These are phyloP conservation scores for Drosophila carrolli DNA, from an alignment of 1,140 invertebrate genomes.

Conservation along the genomic window DNA sequence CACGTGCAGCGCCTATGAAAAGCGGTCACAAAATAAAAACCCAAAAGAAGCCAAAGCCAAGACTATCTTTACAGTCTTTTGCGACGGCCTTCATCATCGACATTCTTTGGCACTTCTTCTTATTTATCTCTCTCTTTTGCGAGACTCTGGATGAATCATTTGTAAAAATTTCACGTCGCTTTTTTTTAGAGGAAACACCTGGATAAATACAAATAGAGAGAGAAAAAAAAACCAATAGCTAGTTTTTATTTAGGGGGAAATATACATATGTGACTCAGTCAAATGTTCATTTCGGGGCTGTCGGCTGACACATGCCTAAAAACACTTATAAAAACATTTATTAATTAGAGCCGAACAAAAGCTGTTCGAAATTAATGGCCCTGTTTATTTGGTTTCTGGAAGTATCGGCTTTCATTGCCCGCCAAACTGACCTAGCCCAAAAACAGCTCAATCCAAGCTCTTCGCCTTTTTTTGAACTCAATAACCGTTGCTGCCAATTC, in stretches of 20 bases:
- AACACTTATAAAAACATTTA: not conserved
- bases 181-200: conserved; percentile 70
- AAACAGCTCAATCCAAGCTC: conserved; percentile 12
- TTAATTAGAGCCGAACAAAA: conserved; percentile 22
- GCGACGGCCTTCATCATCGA: conserved; percentile 70
- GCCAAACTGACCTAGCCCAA: conserved; percentile 37
- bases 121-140: conserved; percentile 20
- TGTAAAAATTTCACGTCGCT: conserved; percentile 45
- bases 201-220: conserved; percentile 59
- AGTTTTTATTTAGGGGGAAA: conserved; percentile 26
- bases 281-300: conserved; percentile 5
- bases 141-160: conserved; percentile 53
- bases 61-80: conserved; percentile 44
- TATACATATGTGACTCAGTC: conserved; percentile 47
- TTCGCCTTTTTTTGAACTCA: conserved; percentile 32
- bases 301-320: conserved; percentile 12
- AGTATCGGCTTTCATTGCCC: conserved; percentile 31
- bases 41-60: conserved; percentile 9
- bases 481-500: conserved; percentile 24
- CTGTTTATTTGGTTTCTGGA: conserved; percentile 16
- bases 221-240: conserved; percentile 1
- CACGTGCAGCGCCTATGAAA: conserved; percentile 74
- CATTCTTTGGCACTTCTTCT: conserved; percentile 54
- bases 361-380: conserved; percentile 11
- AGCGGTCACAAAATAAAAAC: conserved; percentile 6